Conservation (phyloP, 2,888 invertebrate species). For the Thelaira solivaga region DNA sequence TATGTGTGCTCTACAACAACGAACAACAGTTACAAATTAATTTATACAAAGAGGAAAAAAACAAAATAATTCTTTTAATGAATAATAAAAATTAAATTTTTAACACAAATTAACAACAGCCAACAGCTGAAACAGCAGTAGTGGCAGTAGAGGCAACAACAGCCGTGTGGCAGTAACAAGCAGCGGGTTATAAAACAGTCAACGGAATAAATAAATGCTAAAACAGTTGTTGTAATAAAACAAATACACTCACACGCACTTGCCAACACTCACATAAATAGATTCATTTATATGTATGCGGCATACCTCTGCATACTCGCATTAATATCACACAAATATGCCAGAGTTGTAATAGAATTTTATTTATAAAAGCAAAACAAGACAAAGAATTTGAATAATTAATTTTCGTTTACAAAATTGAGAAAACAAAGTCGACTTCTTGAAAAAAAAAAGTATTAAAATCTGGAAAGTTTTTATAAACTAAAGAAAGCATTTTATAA, state of each 20-base stretch:
- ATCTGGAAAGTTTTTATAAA: no score
- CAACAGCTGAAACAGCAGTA: not conserved
- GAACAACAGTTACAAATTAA: not conserved
- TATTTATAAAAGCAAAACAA: no score
- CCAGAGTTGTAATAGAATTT: no score
- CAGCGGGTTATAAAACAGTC: conserved; percentile 44
- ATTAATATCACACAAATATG: not conserved
- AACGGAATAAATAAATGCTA: conserved; percentile 47
- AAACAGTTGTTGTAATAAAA: conserved; percentile 60
- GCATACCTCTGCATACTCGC: no score
- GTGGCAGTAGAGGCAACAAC: not conserved
- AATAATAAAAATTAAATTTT: conserved; percentile 44
- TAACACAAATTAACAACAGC: conserved; percentile 40
- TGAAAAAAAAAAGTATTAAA: no score
- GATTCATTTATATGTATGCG: not conserved
- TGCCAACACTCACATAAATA: not conserved
- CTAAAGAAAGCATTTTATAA: no score
- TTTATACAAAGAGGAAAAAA: no score
- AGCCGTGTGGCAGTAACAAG: conserved; percentile 16
- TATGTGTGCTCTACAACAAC: not conserved
- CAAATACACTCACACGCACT: conserved; percentile 23
- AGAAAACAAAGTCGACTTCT: no score
- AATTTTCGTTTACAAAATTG: no score
- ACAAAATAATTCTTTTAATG: no score
- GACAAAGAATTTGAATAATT: no score